Conservation (phyloP, 2,113 vertebrate genomes). For the Tetraodon nigroviridis region DNA sequence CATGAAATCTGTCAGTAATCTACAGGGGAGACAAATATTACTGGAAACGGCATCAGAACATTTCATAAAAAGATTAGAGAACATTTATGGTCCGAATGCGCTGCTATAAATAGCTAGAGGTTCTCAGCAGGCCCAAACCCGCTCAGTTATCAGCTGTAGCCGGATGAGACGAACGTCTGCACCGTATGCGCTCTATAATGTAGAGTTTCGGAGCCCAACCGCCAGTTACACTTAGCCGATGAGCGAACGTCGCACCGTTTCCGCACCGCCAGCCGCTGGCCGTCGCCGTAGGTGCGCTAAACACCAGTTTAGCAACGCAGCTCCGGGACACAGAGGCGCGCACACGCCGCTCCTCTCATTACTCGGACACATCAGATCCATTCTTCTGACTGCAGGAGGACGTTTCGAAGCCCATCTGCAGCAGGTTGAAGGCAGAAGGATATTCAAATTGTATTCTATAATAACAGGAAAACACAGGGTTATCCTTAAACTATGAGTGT, state of each 20-base stretch:
- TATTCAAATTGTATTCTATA: neutral
- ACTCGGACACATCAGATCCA: slow-evolving; percentile 44
- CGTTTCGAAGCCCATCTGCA: slow-evolving; percentile 28
- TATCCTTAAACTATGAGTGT: slow-evolving; percentile 33
- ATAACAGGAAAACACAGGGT: neutral
- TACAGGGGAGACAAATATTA: neutral
- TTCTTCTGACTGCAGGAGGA: slow-evolving; percentile 45
- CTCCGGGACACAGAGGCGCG: neutral
- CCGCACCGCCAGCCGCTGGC: neutral
- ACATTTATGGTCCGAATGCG: neutral
- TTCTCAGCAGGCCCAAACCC: neutral
- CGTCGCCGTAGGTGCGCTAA: slow-evolving; percentile 51
- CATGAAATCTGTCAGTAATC: neutral
- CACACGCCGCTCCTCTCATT: slow-evolving; percentile 11
- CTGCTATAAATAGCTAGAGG: neutral
- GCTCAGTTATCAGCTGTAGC: neutral
- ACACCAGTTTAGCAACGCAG: slow-evolving; percentile 8
- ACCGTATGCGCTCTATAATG: too few species aligned
- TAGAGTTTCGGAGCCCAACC: too few species aligned
- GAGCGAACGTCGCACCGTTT: too few species aligned
- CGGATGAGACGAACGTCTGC: slow-evolving; percentile 5
- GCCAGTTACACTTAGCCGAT: too few species aligned
- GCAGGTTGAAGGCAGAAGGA: slow-evolving; percentile 26
- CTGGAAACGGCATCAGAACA: neutral
- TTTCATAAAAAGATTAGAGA: neutral